Base-by-base conservation (phyloP, 2,888 invertebrate species). In the Lymantria monacha region DNA sequence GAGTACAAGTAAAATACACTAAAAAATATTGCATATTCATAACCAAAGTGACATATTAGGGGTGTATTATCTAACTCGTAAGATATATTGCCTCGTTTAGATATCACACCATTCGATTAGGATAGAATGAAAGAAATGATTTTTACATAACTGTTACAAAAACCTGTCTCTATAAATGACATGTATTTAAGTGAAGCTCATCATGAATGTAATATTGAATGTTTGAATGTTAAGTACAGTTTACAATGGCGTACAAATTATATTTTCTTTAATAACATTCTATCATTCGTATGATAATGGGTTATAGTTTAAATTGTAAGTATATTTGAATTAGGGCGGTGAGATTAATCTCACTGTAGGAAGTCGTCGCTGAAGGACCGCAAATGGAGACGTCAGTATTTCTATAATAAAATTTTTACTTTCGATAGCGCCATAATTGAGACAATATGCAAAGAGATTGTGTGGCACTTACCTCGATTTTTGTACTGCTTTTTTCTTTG, bases 111-210 rank as follows among this genome's bases (percentile, higher is more conserved):
- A n/a, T 5, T 14, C 9, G 14, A 13, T 41, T 33, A 44, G 49
- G 50, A 52, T 13, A 33, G 22, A 33, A 33, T 1, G 33, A 33
- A 33, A 33, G 33, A 33, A 33, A 33, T 33, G 9, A 33, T 33
- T 33, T 33, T 33, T 33, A 33, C 3, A 33, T 33, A 33, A 37
- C 31, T 49, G 47, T 47, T 56, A 44, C 55, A 55, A 59, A n/a
- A 61, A 60, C 60, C 62, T 57, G 66, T 67, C 72, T 75, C 74
- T 76, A 79, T 79, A 80, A 63, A 55, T 53, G 73, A 71, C 70
- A 70, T 51, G 46, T 59, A 78, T 81, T 79, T 70, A 69, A 80
- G 78, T 81, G 76, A 44, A 45, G 38, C 41, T 48, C 40, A 33
- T 46, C 46, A 40, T n/a, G 15, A 46, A 42, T 54, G 55, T 55